Percentiles rank a stretch among this genome's conserved stretches.
Evolutionary conservation across 1,140 invertebrate genomes (phyloP).

Genomic region (Doryteuthis pealeii): DNA sequence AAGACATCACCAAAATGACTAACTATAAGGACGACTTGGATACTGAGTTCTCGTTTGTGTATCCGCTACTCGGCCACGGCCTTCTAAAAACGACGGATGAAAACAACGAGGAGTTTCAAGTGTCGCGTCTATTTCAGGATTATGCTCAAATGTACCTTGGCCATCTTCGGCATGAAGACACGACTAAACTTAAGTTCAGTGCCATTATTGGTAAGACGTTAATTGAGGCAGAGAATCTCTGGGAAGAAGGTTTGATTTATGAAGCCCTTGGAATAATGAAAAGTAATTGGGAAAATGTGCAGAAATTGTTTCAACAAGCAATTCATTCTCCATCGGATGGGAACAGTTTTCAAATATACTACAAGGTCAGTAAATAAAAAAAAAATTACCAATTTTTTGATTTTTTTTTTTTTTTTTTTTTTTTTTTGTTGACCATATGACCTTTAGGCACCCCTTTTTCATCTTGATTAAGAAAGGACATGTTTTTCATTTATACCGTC

Average conservation of each 20-base stretch:
- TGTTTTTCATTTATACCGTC: too few relatives aligned
- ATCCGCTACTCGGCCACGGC: not conserved
- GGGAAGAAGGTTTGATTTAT: not conserved
- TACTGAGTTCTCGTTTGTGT: not conserved
- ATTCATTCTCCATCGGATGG: not conserved
- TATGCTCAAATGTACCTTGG: not conserved
- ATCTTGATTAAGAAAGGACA: too few relatives aligned
- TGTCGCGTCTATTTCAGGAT: not conserved
- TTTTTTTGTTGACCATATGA: too few relatives aligned
- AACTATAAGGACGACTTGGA: not conserved
- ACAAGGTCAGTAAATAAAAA: not conserved
- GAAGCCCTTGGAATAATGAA: not conserved
- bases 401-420: too few relatives aligned
- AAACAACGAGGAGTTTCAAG: not conserved
- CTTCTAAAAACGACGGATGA: not conserved
- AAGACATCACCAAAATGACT: not conserved
- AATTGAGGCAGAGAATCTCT: not conserved
- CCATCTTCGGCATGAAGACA: not conserved
- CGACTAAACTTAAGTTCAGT: not conserved
- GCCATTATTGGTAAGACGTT: not conserved
- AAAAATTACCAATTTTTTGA: too few relatives aligned
- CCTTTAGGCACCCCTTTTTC: too few relatives aligned
- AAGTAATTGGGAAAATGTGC: not conserved
- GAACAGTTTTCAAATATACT: not conserved
- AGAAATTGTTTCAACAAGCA: not conserved